These are phyloP conservation scores for Anguilla pacifica DNA, from an alignment of 2,797 vertebrate genomes.

Conservation along the genomic window DNA sequence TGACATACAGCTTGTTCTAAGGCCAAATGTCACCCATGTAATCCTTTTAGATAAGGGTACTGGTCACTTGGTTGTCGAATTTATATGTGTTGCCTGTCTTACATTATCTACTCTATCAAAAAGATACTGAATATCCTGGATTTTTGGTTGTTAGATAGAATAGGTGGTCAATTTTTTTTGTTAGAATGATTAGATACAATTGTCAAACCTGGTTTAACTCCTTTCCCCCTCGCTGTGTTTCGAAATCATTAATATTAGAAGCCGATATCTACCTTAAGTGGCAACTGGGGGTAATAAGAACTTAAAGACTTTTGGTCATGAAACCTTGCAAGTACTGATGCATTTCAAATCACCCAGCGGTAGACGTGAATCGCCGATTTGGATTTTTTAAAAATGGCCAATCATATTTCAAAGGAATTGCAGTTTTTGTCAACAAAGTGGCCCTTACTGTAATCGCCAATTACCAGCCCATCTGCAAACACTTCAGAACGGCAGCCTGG, in stretches of 20 bases:
- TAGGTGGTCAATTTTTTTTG: background rate
- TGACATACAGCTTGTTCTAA: background rate
- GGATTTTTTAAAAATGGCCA: background rate
- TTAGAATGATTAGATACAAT: background rate
- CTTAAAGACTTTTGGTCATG: background rate
- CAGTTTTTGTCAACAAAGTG: background rate
- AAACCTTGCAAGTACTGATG: background rate
- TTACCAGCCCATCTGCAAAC: background rate
- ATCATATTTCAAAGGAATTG: background rate
- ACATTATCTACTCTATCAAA: background rate
- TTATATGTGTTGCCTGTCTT: background rate
- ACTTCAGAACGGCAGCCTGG: background rate
- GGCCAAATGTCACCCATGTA: background rate
- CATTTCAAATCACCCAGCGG: background rate
- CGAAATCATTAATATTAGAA: too few species aligned
- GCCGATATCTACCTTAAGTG: too few species aligned
- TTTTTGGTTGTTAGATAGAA: background rate
- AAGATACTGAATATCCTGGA: background rate
- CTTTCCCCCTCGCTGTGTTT: too few species aligned
- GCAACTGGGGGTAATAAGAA: too few species aligned
- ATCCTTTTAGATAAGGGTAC: background rate
- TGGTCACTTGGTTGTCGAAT: background rate
- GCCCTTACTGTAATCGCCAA: background rate
- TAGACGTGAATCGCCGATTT: background rate
- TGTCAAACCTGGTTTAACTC: background rate